Conservation (phyloP, 2,888 invertebrate genomes). For the Zonitis immaculata region DNA sequence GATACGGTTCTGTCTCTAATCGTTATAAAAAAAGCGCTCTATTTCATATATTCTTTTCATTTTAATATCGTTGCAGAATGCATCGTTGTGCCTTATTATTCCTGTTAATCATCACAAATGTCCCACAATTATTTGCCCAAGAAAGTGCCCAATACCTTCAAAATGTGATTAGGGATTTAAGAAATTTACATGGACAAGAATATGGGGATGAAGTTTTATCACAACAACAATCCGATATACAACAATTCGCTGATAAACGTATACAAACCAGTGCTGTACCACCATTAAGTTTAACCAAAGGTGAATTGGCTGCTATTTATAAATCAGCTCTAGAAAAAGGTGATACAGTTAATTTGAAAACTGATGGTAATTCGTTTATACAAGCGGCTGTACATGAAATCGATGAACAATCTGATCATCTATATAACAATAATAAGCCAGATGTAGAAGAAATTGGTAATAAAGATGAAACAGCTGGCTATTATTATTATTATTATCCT, state of each 20-base stretch:
- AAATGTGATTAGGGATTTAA: conserved; percentile 38
- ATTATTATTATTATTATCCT: conserved; percentile 55
- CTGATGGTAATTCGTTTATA: conserved; percentile 34
- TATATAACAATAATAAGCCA: not conserved
- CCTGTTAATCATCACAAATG: conserved; percentile 24
- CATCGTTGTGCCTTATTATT: conserved; percentile 26
- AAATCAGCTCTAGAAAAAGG: conserved; percentile 48
- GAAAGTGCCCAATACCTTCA: conserved; percentile 39
- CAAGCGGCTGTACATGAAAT: conserved; percentile 46
- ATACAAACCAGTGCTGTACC: conserved; percentile 26
- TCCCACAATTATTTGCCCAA: conserved; percentile 23
- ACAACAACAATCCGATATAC: conserved; percentile 11
- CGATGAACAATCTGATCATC: conserved; percentile 26
- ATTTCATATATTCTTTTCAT: no score
- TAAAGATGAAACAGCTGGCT: conserved; percentile 36
- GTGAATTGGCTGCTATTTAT: conserved; percentile 50
- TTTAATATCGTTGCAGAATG: no score
- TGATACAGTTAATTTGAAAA: conserved; percentile 39
- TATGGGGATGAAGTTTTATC: no score
- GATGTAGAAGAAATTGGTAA: not conserved
- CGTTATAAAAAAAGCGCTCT: no score
- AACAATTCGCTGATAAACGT: conserved; percentile 19
- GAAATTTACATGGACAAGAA: conserved; percentile 33
- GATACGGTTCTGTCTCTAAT: no score
- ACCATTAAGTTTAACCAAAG: conserved; percentile 36